Conservation (phyloP, 92 coral and sea anemone genomes). For the Epizoanthus rinbou region DNA sequence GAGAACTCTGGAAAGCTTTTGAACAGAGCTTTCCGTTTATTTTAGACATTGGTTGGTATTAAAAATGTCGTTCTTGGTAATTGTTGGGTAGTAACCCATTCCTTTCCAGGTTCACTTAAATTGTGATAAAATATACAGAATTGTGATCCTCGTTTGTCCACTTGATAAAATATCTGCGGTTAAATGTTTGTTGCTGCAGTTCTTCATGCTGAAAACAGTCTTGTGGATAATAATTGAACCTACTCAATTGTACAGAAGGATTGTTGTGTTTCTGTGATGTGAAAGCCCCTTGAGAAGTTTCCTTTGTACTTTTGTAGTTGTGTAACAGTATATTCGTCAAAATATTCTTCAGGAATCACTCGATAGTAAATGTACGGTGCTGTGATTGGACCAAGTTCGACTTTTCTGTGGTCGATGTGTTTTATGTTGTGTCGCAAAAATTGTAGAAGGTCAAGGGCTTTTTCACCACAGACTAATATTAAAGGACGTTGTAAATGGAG, state of each 20-base stretch:
- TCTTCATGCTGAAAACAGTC: not conserved
- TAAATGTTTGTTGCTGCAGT: not conserved
- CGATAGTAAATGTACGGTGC: not conserved
- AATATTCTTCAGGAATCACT: not conserved
- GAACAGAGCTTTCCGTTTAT: too few relatives aligned
- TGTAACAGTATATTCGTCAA: not conserved
- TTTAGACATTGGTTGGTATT: too few relatives aligned
- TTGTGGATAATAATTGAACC: constrained; percentile 5
- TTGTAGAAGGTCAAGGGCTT: constrained; percentile 1
- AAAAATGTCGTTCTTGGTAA: not conserved
- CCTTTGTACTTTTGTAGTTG: not conserved
- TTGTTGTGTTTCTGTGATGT: constrained; percentile 9
- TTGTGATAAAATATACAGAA: not conserved
- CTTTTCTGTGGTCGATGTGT: not conserved
- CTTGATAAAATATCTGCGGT: not conserved
- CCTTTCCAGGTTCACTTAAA: constrained; percentile 9
- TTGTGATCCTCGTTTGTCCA: not conserved
- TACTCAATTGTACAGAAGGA: constrained; percentile 19
- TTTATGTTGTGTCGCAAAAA: not conserved
- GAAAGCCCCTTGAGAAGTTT: constrained; percentile 11
- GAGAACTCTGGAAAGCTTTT: too few relatives aligned
- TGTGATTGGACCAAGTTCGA: not conserved
- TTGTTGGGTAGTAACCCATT: not conserved
- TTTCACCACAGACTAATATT: constrained; percentile 22
- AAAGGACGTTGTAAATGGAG: constrained; percentile 13